Conservation (phyloP, 2,888 invertebrate species). For the Pterostichus madidus region DNA sequence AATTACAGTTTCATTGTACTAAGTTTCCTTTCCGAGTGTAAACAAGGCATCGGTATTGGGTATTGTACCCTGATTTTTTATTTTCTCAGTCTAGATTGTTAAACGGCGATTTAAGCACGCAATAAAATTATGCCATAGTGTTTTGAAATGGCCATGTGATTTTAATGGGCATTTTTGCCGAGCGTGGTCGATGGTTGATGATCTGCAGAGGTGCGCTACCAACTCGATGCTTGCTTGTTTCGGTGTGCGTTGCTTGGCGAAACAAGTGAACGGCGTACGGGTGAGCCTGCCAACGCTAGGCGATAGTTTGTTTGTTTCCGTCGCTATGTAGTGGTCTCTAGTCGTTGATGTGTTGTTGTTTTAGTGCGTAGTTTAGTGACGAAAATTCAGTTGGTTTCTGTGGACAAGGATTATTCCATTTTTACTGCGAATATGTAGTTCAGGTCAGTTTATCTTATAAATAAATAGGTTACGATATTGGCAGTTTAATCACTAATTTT, state of each 20-base stretch:
- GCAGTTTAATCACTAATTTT: too few species aligned
- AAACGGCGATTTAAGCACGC: background rate
- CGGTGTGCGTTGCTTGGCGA: background rate
- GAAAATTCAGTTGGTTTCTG: too few species aligned
- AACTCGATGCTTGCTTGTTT: background rate
- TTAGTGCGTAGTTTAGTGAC: too few species aligned
- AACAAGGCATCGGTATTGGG: background rate
- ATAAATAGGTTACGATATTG: too few species aligned
- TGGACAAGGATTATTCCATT: too few species aligned
- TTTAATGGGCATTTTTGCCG: conserved; percentile 17
- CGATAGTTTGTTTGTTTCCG: background rate
- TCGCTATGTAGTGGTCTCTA: too few species aligned
- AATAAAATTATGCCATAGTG: background rate
- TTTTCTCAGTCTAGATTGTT: conserved; percentile 8
- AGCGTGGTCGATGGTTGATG: too few species aligned
- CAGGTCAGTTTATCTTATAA: too few species aligned
- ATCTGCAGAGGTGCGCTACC: background rate
- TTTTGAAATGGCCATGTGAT: conserved; percentile 14
- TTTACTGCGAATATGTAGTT: too few species aligned
- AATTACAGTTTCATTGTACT: conserved; percentile 1
- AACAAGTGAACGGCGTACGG: background rate
- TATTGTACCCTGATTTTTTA: conserved; percentile 12
- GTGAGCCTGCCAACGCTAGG: background rate
- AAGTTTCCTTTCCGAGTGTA: background rate
- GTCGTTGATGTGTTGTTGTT: too few species aligned